Conservation (phyloP, 2,888 invertebrate species). For the Phania funesta region DNA sequence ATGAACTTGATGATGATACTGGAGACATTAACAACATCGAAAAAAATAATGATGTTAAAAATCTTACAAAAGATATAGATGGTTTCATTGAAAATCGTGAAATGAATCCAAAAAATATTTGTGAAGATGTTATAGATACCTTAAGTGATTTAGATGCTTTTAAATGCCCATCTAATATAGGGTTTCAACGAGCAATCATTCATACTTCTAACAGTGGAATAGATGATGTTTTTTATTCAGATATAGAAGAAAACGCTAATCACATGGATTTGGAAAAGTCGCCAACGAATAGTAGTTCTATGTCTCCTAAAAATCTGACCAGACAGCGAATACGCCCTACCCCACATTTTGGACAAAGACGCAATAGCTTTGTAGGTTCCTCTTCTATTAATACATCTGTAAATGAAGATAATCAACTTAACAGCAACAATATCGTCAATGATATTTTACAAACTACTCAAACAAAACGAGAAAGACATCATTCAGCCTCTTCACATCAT, state of each 20-base stretch:
- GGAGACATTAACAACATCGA: neutral
- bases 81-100: conserved; percentile 18
- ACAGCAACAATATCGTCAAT: neutral
- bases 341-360: conserved; percentile 84
- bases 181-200: conserved; percentile 66
- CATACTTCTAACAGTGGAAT: conserved; percentile 67
- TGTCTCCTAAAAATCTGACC: conserved; percentile 83
- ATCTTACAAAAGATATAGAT: neutral
- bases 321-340: conserved; percentile 86
- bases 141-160: conserved; percentile 69
- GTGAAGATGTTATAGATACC: neutral
- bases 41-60: neutral
- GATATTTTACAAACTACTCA: conserved; percentile 71
- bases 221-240: conserved; percentile 75
- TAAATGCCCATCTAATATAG: conserved; percentile 73
- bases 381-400: conserved; percentile 71
- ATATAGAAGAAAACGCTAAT: conserved; percentile 77
- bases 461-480: conserved; percentile 73
- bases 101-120: neutral
- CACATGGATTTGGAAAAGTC: conserved; percentile 77
- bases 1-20: neutral
- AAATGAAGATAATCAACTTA: conserved; percentile 49
- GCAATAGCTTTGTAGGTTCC: conserved; percentile 85
- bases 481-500: conserved; percentile 71
- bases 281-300: conserved; percentile 70